Percentiles rank a stretch among this genome's conserved stretches.
Conservation (phyloP, 1,140 invertebrate genomes). For the Phthorimaea operculella region DNA sequence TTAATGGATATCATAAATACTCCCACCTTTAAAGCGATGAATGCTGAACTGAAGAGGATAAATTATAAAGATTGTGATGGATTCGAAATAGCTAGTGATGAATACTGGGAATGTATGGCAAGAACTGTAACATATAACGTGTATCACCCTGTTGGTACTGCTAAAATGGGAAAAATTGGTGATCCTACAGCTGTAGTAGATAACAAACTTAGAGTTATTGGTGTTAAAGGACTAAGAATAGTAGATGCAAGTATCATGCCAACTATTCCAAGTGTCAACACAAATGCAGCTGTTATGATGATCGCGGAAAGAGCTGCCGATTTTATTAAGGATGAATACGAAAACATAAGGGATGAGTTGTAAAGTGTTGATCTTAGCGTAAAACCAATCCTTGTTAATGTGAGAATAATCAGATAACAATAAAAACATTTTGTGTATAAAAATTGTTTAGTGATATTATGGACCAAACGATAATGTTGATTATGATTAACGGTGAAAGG, state of each 20-base stretch:
- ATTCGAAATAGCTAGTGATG: conserved; percentile 33
- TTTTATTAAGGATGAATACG: conserved; percentile 76
- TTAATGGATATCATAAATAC: conserved; percentile 43
- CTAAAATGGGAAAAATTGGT: conserved; percentile 80
- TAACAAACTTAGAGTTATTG: conserved; percentile 75
- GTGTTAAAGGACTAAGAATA: conserved; percentile 75
- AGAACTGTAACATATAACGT: conserved; percentile 52
- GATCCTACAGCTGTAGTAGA: conserved; percentile 82
- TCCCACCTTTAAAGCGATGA: conserved; percentile 29
- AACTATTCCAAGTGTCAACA: conserved; percentile 75
- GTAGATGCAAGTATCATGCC: conserved; percentile 85
- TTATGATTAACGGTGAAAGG: no score
- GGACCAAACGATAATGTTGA: no score
- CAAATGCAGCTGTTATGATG: conserved; percentile 81
- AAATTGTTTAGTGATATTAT: no score
- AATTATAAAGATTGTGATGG: conserved; percentile 42
- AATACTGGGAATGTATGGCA: conserved; percentile 57
- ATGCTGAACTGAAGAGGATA: conserved; percentile 49
- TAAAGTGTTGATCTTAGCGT: background rate
- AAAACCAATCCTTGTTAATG: no score
- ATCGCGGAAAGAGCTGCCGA: conserved; percentile 90
- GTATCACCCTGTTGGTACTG: conserved; percentile 73
- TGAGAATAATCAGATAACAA: no score
- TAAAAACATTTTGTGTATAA: no score
- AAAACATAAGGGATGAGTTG: background rate